These are phyloP conservation scores for Caracal caracal DNA, from an alignment of 2,113 vertebrate species.

Conservation along the genomic window DNA sequence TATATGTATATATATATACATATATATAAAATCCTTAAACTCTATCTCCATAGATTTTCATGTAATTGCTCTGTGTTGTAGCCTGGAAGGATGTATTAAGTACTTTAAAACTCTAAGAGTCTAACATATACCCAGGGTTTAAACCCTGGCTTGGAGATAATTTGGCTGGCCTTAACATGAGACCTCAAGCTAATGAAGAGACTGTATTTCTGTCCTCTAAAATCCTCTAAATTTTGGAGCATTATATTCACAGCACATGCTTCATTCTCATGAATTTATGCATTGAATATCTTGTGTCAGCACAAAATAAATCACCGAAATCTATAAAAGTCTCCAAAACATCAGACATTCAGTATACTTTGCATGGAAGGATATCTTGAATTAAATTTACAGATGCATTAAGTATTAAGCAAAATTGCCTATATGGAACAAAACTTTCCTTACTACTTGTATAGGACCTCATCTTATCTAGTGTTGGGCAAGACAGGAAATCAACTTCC, in stretches of 20 bases:
- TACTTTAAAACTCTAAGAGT: background rate
- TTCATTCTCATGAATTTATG: background rate
- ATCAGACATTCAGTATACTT: background rate
- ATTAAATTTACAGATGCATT: background rate
- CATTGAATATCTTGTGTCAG: background rate
- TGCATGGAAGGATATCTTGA: background rate
- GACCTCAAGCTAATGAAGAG: background rate
- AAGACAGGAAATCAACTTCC: background rate
- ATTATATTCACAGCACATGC: background rate
- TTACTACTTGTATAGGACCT: background rate
- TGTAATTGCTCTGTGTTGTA: background rate
- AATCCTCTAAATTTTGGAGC: background rate
- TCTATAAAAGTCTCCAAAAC: background rate
- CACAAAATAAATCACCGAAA: background rate
- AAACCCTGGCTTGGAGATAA: background rate
- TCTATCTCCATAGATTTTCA: background rate
- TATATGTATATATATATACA: too few relatives aligned
- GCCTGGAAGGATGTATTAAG: background rate
- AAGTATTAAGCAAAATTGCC: background rate
- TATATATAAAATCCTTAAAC: background rate
- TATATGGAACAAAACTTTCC: background rate
- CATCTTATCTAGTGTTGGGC: background rate
- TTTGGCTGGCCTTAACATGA: background rate
- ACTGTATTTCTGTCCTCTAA: background rate
- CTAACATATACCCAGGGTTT: background rate